Evolutionary conservation across 2,888 invertebrate species (phyloP), one percentile per base, ranked within the genome.

Genomic region (Drosophila subsilvestris): DNA sequence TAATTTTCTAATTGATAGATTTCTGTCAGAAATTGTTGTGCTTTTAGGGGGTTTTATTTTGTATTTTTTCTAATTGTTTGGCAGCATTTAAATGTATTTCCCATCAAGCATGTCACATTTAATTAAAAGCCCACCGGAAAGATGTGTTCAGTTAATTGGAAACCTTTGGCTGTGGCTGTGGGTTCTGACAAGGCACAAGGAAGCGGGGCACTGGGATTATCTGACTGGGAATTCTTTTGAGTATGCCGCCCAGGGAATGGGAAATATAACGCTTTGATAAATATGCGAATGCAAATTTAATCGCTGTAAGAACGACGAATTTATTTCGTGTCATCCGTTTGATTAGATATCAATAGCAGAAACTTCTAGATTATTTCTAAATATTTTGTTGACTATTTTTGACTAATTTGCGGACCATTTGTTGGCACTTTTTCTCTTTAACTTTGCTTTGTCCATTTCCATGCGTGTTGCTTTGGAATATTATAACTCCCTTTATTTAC

Each of bases 1-100:
- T 22, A 18, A 54, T 63, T 63, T 25, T 27, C 44, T 68, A 68
- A 68, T 68, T 68, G 58, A 68, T 22, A 58, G 53, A 58, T 58
- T 68, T 68, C 43, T 48, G 22, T 25, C 27, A 47, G 20, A 51
- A 27, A 47, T 25, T 37, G 37, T 37, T 47, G 29, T 17, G 44
- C 29, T 27, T 55, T 54, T 27, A 22, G 9, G 9, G 14, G 14
- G 29, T 14, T 12, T 51, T 18, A 54, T 25, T 44, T 17, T 12
- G 18, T 25, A 10, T 37, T 20, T 27, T n/a, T 58, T 18, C 5
- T 57, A 20, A 45, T 62, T 63, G 37, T 20, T 29, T 25, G 47
- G 53, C 32, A 42, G 63, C 27, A 42, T 48, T 53, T 17, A 43
- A 42, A 22, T 53, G 37, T 29, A 29, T 48, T 48, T 45, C 3